Conservation (phyloP, 2,797 vertebrate genomes). For the Xerus rutilus region DNA sequence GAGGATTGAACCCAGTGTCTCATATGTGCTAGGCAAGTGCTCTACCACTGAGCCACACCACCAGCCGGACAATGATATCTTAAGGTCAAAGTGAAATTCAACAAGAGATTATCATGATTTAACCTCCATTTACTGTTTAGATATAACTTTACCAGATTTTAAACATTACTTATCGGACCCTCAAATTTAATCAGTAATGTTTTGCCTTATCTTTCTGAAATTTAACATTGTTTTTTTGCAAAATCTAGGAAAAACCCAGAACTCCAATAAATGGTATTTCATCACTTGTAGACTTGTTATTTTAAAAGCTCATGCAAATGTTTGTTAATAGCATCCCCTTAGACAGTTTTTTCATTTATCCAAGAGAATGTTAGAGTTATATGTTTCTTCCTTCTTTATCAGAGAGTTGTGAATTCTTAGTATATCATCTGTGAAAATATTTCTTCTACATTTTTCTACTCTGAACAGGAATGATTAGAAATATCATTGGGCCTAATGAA, state of each 20-base stretch:
- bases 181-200: constrained; percentile 49
- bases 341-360: constrained; percentile 14
- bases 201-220: constrained; percentile 30
- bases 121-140: constrained; percentile 29
- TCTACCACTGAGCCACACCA: no score
- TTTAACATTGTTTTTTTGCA: neutral
- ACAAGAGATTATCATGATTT: constrained; percentile 18
- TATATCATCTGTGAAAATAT: neutral
- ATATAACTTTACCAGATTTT: neutral
- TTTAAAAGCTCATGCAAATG: constrained; percentile 14
- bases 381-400: neutral
- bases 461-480: neutral
- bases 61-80: neutral
- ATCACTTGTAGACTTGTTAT: neutral
- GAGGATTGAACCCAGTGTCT: no score
- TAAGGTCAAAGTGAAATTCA: constrained; percentile 32
- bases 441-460: constrained; percentile 8
- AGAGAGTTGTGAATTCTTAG: constrained; percentile 6
- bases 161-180: neutral
- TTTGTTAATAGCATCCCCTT: neutral
- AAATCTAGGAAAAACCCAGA: constrained; percentile 36
- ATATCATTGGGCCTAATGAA: neutral
- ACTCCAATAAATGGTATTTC: neutral
- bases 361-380: neutral
- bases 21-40: no score